A percentile compares a stretch with the other conserved stretches of the same genome.
These are phyloP conservation scores for Sebastes elongatus DNA, from an alignment of 2,797 vertebrate species.

Conservation along the genomic window DNA sequence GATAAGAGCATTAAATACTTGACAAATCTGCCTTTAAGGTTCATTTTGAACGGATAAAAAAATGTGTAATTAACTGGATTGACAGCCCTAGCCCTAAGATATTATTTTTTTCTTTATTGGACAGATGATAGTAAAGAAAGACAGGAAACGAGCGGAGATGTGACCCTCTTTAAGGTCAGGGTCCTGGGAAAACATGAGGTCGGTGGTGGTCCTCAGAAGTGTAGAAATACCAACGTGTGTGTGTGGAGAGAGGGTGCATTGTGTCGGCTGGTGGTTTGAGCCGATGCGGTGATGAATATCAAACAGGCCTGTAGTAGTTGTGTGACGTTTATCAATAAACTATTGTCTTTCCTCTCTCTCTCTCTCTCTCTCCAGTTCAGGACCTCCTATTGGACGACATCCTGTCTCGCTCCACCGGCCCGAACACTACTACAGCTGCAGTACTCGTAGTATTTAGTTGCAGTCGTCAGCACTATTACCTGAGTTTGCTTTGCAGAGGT, in stretches of 20 bases:
- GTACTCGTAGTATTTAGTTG: not conserved
- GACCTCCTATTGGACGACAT: constrained; percentile 33
- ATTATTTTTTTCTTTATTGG: too few species aligned
- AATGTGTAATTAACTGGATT: too few species aligned
- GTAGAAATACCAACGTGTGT: not conserved
- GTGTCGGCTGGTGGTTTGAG: constrained; percentile 49
- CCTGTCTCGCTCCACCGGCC: constrained; percentile 32
- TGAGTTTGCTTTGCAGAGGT: too few species aligned
- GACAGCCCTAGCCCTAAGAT: too few species aligned
- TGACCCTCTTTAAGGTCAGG: not conserved
- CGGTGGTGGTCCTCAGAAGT: not conserved
- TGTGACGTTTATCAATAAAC: constrained; percentile 57
- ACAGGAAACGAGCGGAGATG: not conserved
- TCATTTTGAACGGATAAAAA: too few species aligned
- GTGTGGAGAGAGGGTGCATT: constrained; percentile 45
- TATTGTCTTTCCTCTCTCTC: constrained; percentile 42
- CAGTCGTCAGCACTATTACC: not conserved
- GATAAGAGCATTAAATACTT: too few species aligned
- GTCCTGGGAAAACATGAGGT: not conserved
- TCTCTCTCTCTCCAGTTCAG: constrained; percentile 14
- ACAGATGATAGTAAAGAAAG: not conserved
- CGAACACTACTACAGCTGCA: not conserved
- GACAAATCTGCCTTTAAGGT: too few species aligned
- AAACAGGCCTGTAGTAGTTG: constrained; percentile 53
- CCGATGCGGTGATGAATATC: constrained; percentile 52